Base-by-base conservation (phyloP, 2,888 invertebrate species). In the Mycalesis mineus region DNA sequence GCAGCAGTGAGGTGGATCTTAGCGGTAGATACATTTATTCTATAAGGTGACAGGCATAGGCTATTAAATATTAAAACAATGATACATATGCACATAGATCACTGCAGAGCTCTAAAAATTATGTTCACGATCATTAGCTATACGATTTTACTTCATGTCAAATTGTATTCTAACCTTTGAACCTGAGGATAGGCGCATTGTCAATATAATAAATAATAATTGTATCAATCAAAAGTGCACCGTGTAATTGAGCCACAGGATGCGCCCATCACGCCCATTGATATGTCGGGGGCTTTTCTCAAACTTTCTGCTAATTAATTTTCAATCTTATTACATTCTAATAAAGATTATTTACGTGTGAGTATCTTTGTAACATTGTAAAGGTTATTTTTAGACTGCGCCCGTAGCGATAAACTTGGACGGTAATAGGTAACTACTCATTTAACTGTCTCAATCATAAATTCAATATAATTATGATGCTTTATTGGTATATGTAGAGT, bases 161-260 rank as follows among this genome's bases (percentile, higher is more conserved):
- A n/a, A n/a, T n/a, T n/a, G n/a, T n/a, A n/a, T n/a, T n/a, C n/a
- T n/a, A n/a, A n/a, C n/a, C n/a, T n/a, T n/a, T n/a, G n/a, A n/a
- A n/a, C n/a, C n/a, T n/a, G n/a, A n/a, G n/a, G n/a, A 56, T 49
- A 47, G 52, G 48, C 44, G 55, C 58, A 53, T 65, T 65, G 63
- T 58, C 57, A 60, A 58, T 65, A n/a, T n/a, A n/a, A n/a, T n/a
- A n/a, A 67, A 65, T 68, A 72, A 68, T 70, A 36, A 36, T 65
- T 47, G 65, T 73, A 81, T 77, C 75, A 80, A 79, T 81, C 77
- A 77, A 80, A 74, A 80, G 77, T 74, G 74, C 72, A 77, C 72
- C 74, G 75, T 78, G 83, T 83, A 87, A 87, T 84, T 86, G 78
- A 84, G 80, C 75, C 75, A 76, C 86, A 87, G 87, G 87, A 87